phyloP scores from a whole-genome alignment of 2,113 vertebrate genomes.

The Gyps fulvus region DNA sequence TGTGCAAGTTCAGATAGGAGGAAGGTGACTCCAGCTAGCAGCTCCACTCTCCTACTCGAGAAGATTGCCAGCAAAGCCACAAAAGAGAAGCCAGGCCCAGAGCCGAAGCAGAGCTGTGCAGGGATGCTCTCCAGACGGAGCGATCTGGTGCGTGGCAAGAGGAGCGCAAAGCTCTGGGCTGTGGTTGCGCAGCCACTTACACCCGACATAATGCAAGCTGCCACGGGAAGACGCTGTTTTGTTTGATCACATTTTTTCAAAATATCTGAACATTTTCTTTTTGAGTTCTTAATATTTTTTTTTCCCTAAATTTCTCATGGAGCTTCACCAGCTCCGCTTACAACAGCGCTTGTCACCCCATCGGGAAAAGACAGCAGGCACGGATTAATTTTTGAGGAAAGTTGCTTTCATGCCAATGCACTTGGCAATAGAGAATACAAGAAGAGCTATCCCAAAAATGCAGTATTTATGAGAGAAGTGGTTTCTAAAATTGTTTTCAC shows the following conservation, averaged over 20 bases:
- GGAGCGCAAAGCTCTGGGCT: neutral
- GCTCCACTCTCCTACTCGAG: neutral
- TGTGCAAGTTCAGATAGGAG: neutral
- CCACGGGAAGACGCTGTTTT: accelerated
- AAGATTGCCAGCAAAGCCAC: neutral
- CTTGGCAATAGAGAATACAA: conserved; percentile 43
- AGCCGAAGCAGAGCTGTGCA: neutral
- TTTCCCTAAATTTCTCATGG: neutral
- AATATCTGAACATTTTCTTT: neutral
- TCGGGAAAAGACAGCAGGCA: conserved; percentile 50
- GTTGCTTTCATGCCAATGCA: conserved; percentile 40
- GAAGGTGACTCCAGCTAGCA: neutral
- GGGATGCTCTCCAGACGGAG: neutral
- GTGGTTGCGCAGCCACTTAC: neutral
- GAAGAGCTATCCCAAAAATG: conserved; percentile 46
- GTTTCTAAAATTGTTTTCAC: conserved; percentile 55
- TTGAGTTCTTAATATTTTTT: neutral
- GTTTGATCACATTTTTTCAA: neutral
- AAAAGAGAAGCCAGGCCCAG: neutral
- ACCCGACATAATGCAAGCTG: neutral
- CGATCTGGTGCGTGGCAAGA: accelerated
- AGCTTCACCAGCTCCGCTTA: neutral
- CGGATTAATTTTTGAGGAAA: conserved; percentile 51
- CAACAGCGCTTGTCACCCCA: neutral
- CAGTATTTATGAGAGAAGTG: conserved; percentile 60